Evolutionary conservation across 2,797 vertebrate species (phyloP).

Genomic region (Sebastes kiyomatsui): DNA sequence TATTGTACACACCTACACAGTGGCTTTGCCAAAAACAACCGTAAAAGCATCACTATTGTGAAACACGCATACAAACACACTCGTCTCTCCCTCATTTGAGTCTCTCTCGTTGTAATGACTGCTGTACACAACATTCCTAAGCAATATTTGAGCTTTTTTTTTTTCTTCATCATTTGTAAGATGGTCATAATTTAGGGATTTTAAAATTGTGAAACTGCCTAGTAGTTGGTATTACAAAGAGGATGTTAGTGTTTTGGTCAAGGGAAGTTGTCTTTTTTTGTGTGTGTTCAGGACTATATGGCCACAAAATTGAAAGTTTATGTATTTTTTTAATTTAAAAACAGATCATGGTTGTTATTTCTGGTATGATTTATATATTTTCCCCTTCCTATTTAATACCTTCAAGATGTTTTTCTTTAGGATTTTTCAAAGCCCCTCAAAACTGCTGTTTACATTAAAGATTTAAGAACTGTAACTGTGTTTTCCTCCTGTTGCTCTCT

Average conservation of each 20-base stretch:
- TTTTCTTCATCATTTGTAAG: slow-evolving; percentile 69
- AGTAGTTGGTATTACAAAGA: slow-evolving; percentile 82
- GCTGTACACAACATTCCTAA: slow-evolving; percentile 85
- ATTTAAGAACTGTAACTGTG: slow-evolving; percentile 64
- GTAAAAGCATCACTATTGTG: slow-evolving; percentile 47
- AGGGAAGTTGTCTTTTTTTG: slow-evolving; percentile 82
- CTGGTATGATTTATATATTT: slow-evolving; percentile 79
- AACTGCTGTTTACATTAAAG: slow-evolving; percentile 91
- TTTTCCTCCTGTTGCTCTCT: slow-evolving; percentile 18
- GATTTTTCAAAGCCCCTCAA: slow-evolving; percentile 79
- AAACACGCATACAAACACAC: slow-evolving; percentile 50
- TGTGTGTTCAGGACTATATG: slow-evolving; percentile 76
- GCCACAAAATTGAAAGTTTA: slow-evolving; percentile 83
- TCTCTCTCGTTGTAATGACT: slow-evolving; percentile 70
- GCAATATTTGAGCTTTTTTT: slow-evolving; percentile 83
- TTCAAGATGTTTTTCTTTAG: slow-evolving; percentile 72
- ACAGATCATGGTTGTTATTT: slow-evolving; percentile 77
- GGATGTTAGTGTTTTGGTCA: slow-evolving; percentile 76
- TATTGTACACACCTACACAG: slow-evolving; percentile 55
- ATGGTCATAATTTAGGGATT: slow-evolving; percentile 72
- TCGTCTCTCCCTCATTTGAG: slow-evolving; percentile 52
- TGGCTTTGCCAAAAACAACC: slow-evolving; percentile 39
- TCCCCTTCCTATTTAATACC: slow-evolving; percentile 77
- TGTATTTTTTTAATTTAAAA: slow-evolving; percentile 88
- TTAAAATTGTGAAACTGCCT: slow-evolving; percentile 79